Evolutionary conservation across 2,888 invertebrate genomes (phyloP).

Genomic region (Masnerella sp.): DNA sequence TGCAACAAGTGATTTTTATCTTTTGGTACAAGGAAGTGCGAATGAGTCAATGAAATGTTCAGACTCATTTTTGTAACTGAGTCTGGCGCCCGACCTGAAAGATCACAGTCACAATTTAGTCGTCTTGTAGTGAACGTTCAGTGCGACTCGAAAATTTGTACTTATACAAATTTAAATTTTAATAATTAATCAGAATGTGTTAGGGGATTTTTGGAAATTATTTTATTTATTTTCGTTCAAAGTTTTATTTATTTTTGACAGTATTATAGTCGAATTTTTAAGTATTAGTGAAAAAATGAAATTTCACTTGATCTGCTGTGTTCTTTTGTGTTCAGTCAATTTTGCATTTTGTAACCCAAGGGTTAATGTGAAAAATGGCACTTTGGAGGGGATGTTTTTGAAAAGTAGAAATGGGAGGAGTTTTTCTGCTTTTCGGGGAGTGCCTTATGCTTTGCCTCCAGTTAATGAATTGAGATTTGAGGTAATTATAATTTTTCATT

Average conservation of each 20-base stretch:
- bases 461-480: conserved; percentile 82
- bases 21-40: conserved; percentile 7
- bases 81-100: conserved; percentile 25
- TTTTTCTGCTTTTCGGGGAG: conserved; percentile 81
- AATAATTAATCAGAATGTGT: neutral
- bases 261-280: too few species aligned
- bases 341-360: conserved; percentile 62
- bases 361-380: conserved; percentile 79
- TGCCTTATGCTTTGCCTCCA: conserved; percentile 84
- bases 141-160: too few species aligned
- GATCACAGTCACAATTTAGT: conserved; percentile 52
- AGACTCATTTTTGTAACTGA: conserved; percentile 37
- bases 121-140: conserved; percentile 56
- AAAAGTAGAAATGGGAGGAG: conserved; percentile 80
- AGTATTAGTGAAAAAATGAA: too few species aligned
- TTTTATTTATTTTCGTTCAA: too few species aligned
- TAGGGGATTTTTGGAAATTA: too few species aligned
- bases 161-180: conserved; percentile 17
- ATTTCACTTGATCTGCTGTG: too few species aligned
- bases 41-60: conserved; percentile 24
- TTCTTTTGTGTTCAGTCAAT: too few species aligned
- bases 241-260: too few species aligned
- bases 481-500: conserved; percentile 76
- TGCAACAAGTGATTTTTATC: neutral
- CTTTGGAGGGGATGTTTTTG: conserved; percentile 80